Evolutionary conservation across 2,113 vertebrate genomes (phyloP), one percentile per base, ranked within the genome.

Genomic region (Pedetes capensis): DNA sequence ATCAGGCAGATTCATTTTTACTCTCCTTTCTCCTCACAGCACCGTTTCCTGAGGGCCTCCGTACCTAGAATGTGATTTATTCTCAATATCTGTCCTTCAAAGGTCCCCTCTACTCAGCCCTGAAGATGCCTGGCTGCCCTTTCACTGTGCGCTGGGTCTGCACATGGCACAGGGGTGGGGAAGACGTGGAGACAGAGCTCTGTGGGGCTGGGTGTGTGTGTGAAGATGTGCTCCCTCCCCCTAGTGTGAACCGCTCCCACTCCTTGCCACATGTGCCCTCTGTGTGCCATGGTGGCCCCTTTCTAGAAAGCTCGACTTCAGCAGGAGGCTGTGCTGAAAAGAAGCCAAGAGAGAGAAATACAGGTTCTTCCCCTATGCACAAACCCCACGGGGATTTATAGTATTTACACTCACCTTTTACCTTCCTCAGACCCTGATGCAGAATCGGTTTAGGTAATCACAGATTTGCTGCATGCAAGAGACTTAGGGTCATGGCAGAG

Each of bases 81-180:
- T 88, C 92, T 78, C 44, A 68, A n/a, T 37, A 18, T 71, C 84
- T 87, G 75, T 42, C 44, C 91, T 86, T 91, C n/a, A 51, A 89
- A 94, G 79, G 20, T 5, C 4, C 16, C 32, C 39, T 79, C 63
- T 44, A 22, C 39, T 79, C 78, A 63, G 81, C n/a, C 49, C 87
- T 61, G 37, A 59, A 44, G 74, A 93, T 2, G 9, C 18, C 59
- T 11, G 47, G 22, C 37, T 91, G 44, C 74, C n/a, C 8, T 61
- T 63, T 27, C 10, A 42, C 68, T 82, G 22, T 10, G 25, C 61
- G 49, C 34, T 94, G 88, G 83, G 42, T n/a, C 5, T n/a, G 17
- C 44, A 42, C 72, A 78, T 13, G 53, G 44, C 6, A 42, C 23
- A 23, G 0, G 25, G 14, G 14, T 29, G 18, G 10, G 34, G 7